Evolutionary conservation across 1,140 invertebrate species (phyloP), one percentile per base, ranked within the genome.

Genomic region (Epicauta chinensis): DNA sequence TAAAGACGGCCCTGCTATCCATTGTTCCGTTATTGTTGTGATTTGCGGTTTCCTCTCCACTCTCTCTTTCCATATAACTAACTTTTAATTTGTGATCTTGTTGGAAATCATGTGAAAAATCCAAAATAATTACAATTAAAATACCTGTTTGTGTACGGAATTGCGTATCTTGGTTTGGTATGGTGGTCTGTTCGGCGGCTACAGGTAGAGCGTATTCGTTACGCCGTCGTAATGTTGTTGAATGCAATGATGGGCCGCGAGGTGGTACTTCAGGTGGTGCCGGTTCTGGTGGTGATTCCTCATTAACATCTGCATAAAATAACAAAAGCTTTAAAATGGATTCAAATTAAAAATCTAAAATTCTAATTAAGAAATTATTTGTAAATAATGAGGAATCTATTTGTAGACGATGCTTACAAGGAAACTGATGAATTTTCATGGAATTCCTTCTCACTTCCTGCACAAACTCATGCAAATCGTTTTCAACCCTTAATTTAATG

Each of bases 221-320:
- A 23, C 64, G 47, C 12, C 67, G 46, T 15, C 69, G 61, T 14
- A 69, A 48, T 12, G 67, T 67, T 0, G 77, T 68, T 36, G 77
- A 75, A 63, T 83, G 81, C 12, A 85, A 69, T 16, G 83, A 85
- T 2, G 81, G 81, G 3, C 83, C 83, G 34, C 83, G 71, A 1
- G 83, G 82, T 6, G 83, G 83, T 5, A 86, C 81, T 67, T 86
- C 83, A 0, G 83, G 83, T 9, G 83, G 83, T 7, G 83, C 83
- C 1, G 83, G 83, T 63, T 86, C 83, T 2, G 83, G 83, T 2
- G 83, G 83, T 0, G 81, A 82, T 50, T 86, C 81, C 55, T 80
- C 75, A 29, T 77, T 75, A 4, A 71, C 69, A 57, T 79, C 78
- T 81, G 66, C 0, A 72, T 72, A 59, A 16, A 59, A 48, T 17